These are phyloP conservation scores for Drosophila kikkawai DNA, from an alignment of 1,140 invertebrate species.

Conservation along the genomic window DNA sequence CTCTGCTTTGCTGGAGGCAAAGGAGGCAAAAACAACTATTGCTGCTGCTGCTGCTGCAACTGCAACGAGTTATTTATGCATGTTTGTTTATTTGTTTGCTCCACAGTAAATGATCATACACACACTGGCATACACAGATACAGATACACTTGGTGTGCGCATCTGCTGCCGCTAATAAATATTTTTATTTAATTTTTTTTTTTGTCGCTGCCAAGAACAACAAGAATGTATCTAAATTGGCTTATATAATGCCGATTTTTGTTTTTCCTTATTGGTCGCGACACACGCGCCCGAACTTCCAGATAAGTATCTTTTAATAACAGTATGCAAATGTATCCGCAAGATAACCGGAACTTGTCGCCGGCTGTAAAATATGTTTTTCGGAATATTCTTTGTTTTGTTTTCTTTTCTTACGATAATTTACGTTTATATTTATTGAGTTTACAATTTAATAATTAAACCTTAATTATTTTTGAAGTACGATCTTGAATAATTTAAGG, in stretches of 20 bases:
- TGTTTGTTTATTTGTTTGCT: constrained; percentile 83
- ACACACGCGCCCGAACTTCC: constrained; percentile 32
- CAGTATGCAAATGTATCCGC: constrained; percentile 31
- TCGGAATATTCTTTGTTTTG: neutral
- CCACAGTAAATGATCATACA: constrained; percentile 80
- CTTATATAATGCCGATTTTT: constrained; percentile 49
- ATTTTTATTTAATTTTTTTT: constrained; percentile 28
- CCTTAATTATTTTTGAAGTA: too few species aligned
- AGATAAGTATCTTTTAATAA: constrained; percentile 33
- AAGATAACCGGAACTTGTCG: constrained; percentile 34
- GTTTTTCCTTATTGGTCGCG: constrained; percentile 38
- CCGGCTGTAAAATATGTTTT: constrained; percentile 27
- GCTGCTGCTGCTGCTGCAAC: constrained; percentile 57
- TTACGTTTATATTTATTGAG: neutral
- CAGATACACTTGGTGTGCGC: constrained; percentile 23
- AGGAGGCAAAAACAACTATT: constrained; percentile 27
- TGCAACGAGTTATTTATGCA: constrained; percentile 83
- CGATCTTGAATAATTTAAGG: too few species aligned
- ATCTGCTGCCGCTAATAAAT: constrained; percentile 67
- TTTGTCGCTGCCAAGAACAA: constrained; percentile 44
- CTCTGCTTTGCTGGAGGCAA: constrained; percentile 74
- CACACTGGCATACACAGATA: constrained; percentile 32
- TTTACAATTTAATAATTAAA: neutral
- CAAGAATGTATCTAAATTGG: constrained; percentile 43
- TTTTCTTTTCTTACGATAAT: neutral